A percentile compares a stretch with the other conserved stretches of the same genome.
Evolutionary conservation across 2,888 invertebrate genomes (phyloP).

Genomic region (Oasisia sp.): DNA sequence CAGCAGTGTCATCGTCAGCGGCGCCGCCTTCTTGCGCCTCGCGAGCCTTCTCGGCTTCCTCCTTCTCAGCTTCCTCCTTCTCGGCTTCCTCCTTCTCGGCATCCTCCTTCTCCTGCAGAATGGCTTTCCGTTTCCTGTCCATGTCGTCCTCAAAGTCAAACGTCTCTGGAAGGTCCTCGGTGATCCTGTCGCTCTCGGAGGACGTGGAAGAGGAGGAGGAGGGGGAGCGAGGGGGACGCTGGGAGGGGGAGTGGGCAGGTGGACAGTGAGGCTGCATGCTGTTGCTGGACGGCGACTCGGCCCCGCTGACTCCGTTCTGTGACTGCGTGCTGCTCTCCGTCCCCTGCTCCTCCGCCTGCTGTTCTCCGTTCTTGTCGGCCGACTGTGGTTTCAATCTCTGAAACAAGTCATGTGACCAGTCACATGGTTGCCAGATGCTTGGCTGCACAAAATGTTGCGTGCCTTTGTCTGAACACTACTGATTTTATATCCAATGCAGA

Average conservation of each 20-base stretch:
- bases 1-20: conserved; percentile 21
- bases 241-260: not conserved
- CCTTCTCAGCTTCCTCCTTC: not conserved
- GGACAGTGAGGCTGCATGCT: not conserved
- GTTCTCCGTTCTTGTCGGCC: not conserved
- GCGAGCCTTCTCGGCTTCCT: conserved; percentile 17
- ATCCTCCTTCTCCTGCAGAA: conserved; percentile 25
- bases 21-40: not conserved
- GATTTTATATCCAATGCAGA: no score
- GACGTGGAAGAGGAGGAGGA: not conserved
- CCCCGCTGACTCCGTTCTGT: not conserved
- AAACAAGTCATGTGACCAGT: not conserved
- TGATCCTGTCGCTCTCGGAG: conserved; percentile 30
- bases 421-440: no score
- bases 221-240: not conserved
- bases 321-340: not conserved
- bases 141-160: conserved; percentile 61
- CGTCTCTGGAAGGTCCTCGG: not conserved
- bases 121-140: conserved; percentile 52
- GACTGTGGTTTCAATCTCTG: not conserved
- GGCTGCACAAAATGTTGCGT: no score
- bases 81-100: not conserved
- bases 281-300: not conserved
- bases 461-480: no score
- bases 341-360: not conserved